These are phyloP conservation scores for Cephus spinipes DNA, from an alignment of 2,888 invertebrate species.

Conservation along the genomic window DNA sequence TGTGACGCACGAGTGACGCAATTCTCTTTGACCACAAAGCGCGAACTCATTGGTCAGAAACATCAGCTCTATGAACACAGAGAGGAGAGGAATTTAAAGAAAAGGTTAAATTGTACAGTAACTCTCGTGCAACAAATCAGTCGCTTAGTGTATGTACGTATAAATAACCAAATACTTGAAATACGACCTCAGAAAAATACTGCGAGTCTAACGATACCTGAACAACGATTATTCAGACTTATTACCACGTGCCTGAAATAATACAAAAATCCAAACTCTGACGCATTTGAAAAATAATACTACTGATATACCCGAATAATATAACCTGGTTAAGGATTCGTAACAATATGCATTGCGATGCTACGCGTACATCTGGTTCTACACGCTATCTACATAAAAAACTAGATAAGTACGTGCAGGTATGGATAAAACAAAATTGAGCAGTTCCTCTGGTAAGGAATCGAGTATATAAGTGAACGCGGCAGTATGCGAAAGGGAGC, in stretches of 20 bases:
- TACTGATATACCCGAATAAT: too few relatives aligned
- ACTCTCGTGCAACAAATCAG: not conserved
- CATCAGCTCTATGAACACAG: not conserved
- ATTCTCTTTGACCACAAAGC: not conserved
- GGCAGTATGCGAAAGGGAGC: not conserved
- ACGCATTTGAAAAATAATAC: not conserved
- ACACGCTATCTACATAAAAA: too few relatives aligned
- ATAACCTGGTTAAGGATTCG: too few relatives aligned
- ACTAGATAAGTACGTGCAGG: not conserved
- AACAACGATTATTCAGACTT: not conserved
- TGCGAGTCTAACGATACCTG: too few relatives aligned
- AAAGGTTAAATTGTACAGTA: not conserved
- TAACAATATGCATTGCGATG: too few relatives aligned
- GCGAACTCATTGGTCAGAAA: not conserved
- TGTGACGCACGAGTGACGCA: not conserved
- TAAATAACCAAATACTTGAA: not conserved
- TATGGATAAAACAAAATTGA: not conserved
- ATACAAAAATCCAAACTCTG: not conserved
- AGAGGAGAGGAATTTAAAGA: not conserved
- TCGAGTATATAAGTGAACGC: not conserved
- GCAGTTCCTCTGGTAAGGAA: not conserved
- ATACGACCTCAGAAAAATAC: not conserved
- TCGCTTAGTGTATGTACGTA: not conserved
- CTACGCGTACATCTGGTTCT: too few relatives aligned
- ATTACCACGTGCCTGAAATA: not conserved